Evolutionary conservation across 2,888 invertebrate species (phyloP).

Genomic region (Sphecodes monilicornis): DNA sequence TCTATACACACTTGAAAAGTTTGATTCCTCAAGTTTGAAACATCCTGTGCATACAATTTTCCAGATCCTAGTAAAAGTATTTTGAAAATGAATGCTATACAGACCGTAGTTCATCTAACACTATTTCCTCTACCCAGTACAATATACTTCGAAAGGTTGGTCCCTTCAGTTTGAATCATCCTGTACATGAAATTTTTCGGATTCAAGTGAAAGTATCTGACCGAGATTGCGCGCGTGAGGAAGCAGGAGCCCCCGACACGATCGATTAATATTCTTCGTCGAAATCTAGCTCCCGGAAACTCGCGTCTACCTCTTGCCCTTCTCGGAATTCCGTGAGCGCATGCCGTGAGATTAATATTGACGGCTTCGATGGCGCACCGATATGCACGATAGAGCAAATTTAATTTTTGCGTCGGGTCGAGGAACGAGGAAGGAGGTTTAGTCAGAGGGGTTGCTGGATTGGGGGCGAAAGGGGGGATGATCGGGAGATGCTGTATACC

Average conservation of each 20-base stretch:
- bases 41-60: too few relatives aligned
- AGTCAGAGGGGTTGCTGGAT: conserved; percentile 10
- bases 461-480: conserved; percentile 1
- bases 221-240: conserved; percentile 19
- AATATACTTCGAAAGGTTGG: not conserved
- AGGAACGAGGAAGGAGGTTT: not conserved
- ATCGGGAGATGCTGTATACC: conserved; percentile 11
- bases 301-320: conserved; percentile 46
- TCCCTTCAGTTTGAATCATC: not conserved
- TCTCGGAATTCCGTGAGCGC: conserved; percentile 68
- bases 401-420: conserved; percentile 68
- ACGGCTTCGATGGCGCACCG: conserved; percentile 68
- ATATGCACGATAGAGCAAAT: conserved; percentile 69
- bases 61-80: too few relatives aligned
- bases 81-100: not conserved
- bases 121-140: not conserved
- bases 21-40: too few relatives aligned
- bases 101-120: not conserved
- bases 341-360: conserved; percentile 74
- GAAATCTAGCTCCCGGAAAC: conserved; percentile 51
- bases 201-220: conserved; percentile 24
- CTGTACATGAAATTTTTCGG: conserved; percentile 13
- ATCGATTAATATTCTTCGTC: conserved; percentile 67
- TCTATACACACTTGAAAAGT: too few relatives aligned
- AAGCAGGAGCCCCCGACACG: conserved; percentile 14